Conservation (phyloP, 2,797 vertebrate species). For the Sphenodon punctatus region DNA sequence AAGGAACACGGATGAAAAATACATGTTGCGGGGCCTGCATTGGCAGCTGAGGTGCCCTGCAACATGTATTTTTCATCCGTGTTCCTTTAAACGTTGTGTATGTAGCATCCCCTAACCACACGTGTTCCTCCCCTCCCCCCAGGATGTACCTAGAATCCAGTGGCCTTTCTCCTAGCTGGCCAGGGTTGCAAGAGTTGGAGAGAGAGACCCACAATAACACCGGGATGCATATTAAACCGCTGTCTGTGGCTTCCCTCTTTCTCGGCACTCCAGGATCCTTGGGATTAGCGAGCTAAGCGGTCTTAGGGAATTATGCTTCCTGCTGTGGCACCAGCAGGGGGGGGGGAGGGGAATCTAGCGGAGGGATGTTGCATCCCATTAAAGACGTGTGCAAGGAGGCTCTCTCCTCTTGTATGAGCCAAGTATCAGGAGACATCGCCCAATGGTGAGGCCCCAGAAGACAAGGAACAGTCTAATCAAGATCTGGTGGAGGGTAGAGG, state of each 20-base stretch:
- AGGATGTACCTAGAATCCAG: accelerated
- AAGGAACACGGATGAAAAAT: too few relatives aligned
- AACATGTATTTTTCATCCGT: too few relatives aligned
- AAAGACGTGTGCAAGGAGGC: accelerated
- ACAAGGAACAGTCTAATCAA: neutral
- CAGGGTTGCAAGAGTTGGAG: neutral
- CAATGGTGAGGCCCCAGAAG: accelerated
- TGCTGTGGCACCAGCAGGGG: neutral
- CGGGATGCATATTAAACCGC: neutral
- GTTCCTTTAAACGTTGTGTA: too few relatives aligned
- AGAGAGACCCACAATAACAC: accelerated
- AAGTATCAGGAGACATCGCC: neutral
- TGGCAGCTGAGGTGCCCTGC: too few relatives aligned
- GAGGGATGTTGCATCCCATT: neutral
- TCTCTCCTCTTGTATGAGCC: accelerated
- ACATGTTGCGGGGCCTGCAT: too few relatives aligned
- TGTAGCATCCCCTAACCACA: neutral
- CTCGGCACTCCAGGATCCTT: constrained; percentile 26
- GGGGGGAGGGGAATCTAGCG: neutral
- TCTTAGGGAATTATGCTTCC: constrained; percentile 37
- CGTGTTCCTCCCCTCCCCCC: too few relatives aligned
- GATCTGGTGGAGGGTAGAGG: neutral
- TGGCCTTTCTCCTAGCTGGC: accelerated
- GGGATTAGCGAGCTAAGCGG: constrained; percentile 48
- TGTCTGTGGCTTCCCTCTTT: constrained; percentile 50